Base-by-base conservation (phyloP, 2,888 invertebrate species). In the Keiferia lycopersicella region DNA sequence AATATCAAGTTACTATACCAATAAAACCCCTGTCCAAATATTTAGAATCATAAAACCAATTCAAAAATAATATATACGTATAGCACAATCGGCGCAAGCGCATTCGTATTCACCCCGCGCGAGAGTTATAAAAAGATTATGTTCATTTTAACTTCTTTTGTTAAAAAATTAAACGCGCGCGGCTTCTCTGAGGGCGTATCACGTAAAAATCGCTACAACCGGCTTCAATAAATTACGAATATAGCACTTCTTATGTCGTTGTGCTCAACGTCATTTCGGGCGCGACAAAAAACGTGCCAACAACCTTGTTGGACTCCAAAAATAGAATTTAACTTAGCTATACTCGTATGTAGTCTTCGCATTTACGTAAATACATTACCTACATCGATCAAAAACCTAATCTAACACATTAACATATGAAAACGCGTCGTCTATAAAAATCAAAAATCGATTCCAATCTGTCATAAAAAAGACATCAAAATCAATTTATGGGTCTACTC, bases 1-100 rank as follows among this genome's bases (percentile, higher is more conserved):
- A 88, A 87, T 91, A 91, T 91, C 91, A 90, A 76, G 86, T 91
- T 91, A 88, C 91, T 73, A 70, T 71, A 75, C 80, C 83, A 81
- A 88, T 88, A 87, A 88, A 87, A 88, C 80, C 86, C 84, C 78
- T 87, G 90, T 91, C 90, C 86, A 91, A 91, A 91, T 88, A 91
- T 91, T 91, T 91, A 78, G 84, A 85, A 86, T 84, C 87, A 90
- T 88, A 88, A 91, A 90, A 87, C 83, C 85, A 77, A 91, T 90
- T 87, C 84, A 81, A 81, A 82, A 81, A 80, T 87, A 90, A 90
- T 85, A 88, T 90, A 89, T n/a, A n/a, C n/a, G n/a, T n/a, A n/a
- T 88, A 87, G 88, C 84, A 80, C 80, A 90, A 89, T 91, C 89
- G 81, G 81, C 82, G 73, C 77, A 20, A 73, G 73, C 77, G 68